phyloP scores from a whole-genome alignment of 2,797 vertebrate species.

The Botia kubotai region DNA sequence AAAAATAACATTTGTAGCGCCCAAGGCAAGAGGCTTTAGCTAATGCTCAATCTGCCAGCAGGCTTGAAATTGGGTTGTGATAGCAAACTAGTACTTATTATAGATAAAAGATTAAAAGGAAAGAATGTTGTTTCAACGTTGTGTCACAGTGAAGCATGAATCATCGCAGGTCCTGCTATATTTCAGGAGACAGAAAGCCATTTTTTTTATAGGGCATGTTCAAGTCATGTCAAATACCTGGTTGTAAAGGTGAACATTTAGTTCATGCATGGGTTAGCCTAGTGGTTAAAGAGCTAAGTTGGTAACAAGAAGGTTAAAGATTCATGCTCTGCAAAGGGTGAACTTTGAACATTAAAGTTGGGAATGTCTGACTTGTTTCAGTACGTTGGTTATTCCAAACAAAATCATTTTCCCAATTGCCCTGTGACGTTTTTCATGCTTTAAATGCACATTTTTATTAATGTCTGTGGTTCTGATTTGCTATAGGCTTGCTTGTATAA shows the following conservation, averaged over 20 bases:
- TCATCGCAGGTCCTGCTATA: not conserved
- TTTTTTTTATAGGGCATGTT: not conserved
- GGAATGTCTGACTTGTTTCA: too few species aligned
- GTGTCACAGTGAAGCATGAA: not conserved
- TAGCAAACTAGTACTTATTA: not conserved
- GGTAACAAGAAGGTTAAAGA: not conserved
- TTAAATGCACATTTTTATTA: too few species aligned
- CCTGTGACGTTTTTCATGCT: too few species aligned
- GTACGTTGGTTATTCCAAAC: too few species aligned
- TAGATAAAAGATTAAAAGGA: slow-evolving; percentile 1
- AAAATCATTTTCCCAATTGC: too few species aligned
- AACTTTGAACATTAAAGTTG: not conserved
- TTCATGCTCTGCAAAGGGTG: not conserved
- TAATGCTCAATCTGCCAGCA: slow-evolving; percentile 32
- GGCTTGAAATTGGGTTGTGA: slow-evolving; percentile 25
- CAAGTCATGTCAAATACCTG: not conserved
- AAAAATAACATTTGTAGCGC: slow-evolving; percentile 37
- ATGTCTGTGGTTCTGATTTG: too few species aligned
- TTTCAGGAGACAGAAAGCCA: not conserved
- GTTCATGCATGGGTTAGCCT: not conserved
- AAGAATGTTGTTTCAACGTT: slow-evolving; percentile 21
- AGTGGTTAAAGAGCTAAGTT: not conserved
- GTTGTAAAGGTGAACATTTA: not conserved
- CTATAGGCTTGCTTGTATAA: too few species aligned
- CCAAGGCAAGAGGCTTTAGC: slow-evolving; percentile 13